Conservation (phyloP, 2,113 vertebrate genomes). For the Hassar affinis region DNA sequence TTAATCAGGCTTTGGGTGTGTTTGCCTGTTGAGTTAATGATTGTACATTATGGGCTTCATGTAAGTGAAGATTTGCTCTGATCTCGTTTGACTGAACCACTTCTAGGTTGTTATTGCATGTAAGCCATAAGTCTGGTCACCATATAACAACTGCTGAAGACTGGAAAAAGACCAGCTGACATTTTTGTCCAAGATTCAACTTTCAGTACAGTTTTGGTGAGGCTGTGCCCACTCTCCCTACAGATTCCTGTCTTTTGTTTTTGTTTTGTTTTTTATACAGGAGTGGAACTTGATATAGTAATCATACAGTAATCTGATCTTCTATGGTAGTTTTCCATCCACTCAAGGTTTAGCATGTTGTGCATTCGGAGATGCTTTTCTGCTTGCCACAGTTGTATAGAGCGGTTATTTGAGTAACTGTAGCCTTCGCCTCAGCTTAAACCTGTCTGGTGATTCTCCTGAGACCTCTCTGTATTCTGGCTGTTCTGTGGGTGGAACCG, state of each 20-base stretch:
- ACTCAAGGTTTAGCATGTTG: not conserved
- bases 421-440: not conserved
- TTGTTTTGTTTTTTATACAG: not conserved
- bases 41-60: not conserved
- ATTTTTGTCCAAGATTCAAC: not conserved
- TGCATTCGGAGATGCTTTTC: too few relatives aligned
- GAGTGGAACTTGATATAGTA: not conserved
- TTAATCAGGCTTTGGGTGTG: conserved; percentile 7
- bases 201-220: not conserved
- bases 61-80: not conserved
- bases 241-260: not conserved
- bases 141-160: not conserved
- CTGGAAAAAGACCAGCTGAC: not conserved
- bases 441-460: not conserved
- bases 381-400: too few relatives aligned
- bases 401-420: too few relatives aligned
- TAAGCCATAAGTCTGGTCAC: not conserved
- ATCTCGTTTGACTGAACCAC: not conserved
- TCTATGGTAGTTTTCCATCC: not conserved
- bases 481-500: too few relatives aligned
- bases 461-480: too few relatives aligned
- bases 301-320: too few relatives aligned
- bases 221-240: not conserved
- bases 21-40: conserved; percentile 18
- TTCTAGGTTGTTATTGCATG: not conserved